Percentiles rank a stretch among this genome's conserved stretches.
These are phyloP conservation scores for Byasa hedistus DNA, from an alignment of 2,888 invertebrate genomes.

Conservation along the genomic window DNA sequence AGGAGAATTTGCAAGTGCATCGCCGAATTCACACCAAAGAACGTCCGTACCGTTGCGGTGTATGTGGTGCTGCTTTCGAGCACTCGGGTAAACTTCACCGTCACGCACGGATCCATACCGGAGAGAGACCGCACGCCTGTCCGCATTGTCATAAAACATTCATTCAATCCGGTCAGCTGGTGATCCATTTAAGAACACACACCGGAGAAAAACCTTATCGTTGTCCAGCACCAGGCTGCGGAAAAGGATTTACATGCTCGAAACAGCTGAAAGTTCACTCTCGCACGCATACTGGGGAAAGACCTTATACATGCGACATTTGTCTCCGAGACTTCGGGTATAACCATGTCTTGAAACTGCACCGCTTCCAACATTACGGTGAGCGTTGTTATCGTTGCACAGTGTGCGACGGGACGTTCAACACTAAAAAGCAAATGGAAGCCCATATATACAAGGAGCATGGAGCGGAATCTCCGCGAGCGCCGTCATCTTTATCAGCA, in stretches of 20 bases:
- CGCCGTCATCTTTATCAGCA: conserved; percentile 53
- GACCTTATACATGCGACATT: conserved; percentile 94
- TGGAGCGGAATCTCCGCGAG: conserved; percentile 75
- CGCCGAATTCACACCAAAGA: conserved; percentile 94
- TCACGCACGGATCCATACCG: conserved; percentile 94
- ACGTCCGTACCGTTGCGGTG: conserved; percentile 92
- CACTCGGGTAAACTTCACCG: conserved; percentile 94
- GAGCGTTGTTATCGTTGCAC: conserved; percentile 96
- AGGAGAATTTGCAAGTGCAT: conserved; percentile 95
- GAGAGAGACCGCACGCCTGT: conserved; percentile 94
- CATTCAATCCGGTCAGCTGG: conserved; percentile 93
- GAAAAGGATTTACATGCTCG: conserved; percentile 94
- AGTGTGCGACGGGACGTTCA: conserved; percentile 93
- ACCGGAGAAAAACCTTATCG: conserved; percentile 93
- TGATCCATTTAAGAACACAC: conserved; percentile 92
- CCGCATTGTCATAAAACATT: conserved; percentile 93
- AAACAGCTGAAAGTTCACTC: conserved; percentile 95
- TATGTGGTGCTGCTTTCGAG: conserved; percentile 93
- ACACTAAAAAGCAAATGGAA: conserved; percentile 94
- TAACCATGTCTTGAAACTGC: conserved; percentile 93
- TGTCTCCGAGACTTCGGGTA: conserved; percentile 95
- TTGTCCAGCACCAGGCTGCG: conserved; percentile 89
- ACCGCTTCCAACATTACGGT: conserved; percentile 94
- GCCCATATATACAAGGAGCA: conserved; percentile 85
- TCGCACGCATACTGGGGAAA: conserved; percentile 93